A percentile compares a stretch with the other conserved stretches of the same genome.
Evolutionary conservation across 2,113 vertebrate species (phyloP).

Genomic region (Anhinga anhinga): DNA sequence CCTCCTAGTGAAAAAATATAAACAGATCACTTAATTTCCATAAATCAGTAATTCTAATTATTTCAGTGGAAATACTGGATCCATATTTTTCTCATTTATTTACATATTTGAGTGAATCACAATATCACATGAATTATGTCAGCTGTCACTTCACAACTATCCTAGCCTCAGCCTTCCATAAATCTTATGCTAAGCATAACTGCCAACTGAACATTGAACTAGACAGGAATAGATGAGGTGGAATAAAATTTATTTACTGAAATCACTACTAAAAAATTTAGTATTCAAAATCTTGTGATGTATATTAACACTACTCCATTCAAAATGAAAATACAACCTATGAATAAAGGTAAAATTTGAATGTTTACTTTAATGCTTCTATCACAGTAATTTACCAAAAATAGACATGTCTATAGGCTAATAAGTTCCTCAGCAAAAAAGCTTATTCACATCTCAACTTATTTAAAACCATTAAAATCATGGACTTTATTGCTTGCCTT

Average conservation of each 20-base stretch:
- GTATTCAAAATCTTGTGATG: not conserved
- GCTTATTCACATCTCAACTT: not conserved
- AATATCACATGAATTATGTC: not conserved
- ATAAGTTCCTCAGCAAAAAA: not conserved
- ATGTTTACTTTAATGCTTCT: not conserved
- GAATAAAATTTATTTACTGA: not conserved
- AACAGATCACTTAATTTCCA: not conserved
- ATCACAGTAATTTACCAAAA: not conserved
- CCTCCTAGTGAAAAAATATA: not conserved
- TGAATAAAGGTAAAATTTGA: not conserved
- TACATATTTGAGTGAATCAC: not conserved
- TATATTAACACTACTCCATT: not conserved
- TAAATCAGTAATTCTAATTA: slow-evolving; percentile 7
- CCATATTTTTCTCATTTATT: not conserved
- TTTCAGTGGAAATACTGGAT: not conserved
- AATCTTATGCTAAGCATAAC: not conserved
- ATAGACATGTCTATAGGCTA: not conserved
- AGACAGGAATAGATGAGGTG: not conserved
- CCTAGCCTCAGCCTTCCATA: not conserved
- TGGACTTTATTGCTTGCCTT: not conserved
- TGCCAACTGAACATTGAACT: not conserved
- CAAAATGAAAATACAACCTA: not conserved
- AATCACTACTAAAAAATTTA: not conserved
- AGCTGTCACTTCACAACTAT: not conserved
- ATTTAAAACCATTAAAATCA: not conserved